Base-by-base conservation (phyloP, 1,140 invertebrate genomes). In the Gonioctena quinquepunctata region DNA sequence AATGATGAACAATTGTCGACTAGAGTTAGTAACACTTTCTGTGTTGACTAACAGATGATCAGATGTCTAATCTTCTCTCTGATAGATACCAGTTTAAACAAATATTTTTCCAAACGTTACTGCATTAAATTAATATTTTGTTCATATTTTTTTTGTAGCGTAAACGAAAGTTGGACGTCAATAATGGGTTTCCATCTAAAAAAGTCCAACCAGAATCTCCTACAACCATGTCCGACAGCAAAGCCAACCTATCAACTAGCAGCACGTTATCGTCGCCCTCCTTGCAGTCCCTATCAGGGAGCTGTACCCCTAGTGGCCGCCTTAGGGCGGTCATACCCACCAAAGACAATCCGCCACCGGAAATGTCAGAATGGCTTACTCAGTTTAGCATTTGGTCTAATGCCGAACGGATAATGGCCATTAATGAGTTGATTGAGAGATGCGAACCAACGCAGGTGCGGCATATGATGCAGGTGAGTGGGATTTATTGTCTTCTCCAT, bases 381-480 rank as follows among this genome's bases (percentile, higher is more conserved):
- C 91, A 91, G 80, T 94, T 90, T 84, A 90, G 90, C 88, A 92
- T 93, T 83, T 98, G 96, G 96, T 92, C 91, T 22, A 94, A 96
- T 81, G 90, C 91, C 0, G 95, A 98, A 83, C 88, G 96, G 72
- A 88, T 96, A 76, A 84, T 93, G 76, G 96, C 96, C 0, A 90
- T 99, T 26, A 94, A 96, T 82, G 91, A 94, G 71, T 85, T 99
- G 50, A 96, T 99, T 60, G 91, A 91, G 56, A 61, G 70, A 59
- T 74, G 96, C 85, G 94, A 96, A 75, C 91, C 95, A 4, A 93
- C 94, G 28, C 95, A 98, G 86, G 95, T 98, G 1, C 90, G 96
- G 48, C 93, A 97, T 81, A 94, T 98, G 92, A 97, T 66, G 63
- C 63, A 66, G 23, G 63, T 66, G n/a, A 33, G 60, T 16, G n/a